These are phyloP conservation scores for Arenaria interpres DNA, from an alignment of 2,113 vertebrate genomes.

Conservation along the genomic window DNA sequence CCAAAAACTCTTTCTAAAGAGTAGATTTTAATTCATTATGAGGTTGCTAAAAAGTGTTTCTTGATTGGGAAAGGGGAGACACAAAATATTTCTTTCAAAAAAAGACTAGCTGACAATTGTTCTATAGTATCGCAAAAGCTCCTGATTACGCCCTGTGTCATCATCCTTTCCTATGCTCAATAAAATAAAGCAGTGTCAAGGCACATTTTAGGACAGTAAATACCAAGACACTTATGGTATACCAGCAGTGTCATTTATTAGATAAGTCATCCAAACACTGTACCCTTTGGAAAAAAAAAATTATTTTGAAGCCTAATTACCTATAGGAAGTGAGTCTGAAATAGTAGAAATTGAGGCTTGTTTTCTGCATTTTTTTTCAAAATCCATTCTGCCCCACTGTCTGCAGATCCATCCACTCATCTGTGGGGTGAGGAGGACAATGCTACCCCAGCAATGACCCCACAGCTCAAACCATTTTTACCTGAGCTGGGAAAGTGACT, in stretches of 20 bases:
- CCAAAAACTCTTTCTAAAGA: neutral
- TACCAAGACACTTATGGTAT: neutral
- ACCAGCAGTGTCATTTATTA: neutral
- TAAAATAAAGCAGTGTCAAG: neutral
- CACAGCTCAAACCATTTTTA: neutral
- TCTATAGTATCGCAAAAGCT: neutral
- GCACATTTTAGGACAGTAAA: neutral
- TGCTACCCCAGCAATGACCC: neutral
- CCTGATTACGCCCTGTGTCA: neutral
- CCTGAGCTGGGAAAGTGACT: neutral
- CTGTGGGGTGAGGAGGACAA: neutral
- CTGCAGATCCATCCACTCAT: neutral
- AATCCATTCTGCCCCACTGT: neutral
- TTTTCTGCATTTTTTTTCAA: neutral
- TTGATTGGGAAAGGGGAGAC: neutral
- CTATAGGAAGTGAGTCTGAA: neutral
- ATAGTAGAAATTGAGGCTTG: neutral
- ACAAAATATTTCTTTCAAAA: neutral
- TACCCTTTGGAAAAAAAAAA: neutral
- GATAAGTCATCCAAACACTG: neutral
- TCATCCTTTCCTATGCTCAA: neutral
- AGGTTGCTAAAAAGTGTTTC: neutral
- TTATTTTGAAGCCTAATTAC: neutral
- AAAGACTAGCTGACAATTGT: neutral
- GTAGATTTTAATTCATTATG: neutral